Evolutionary conservation across 1,140 invertebrate species (phyloP).

Genomic region (Pentalonia nigronervosa): DNA sequence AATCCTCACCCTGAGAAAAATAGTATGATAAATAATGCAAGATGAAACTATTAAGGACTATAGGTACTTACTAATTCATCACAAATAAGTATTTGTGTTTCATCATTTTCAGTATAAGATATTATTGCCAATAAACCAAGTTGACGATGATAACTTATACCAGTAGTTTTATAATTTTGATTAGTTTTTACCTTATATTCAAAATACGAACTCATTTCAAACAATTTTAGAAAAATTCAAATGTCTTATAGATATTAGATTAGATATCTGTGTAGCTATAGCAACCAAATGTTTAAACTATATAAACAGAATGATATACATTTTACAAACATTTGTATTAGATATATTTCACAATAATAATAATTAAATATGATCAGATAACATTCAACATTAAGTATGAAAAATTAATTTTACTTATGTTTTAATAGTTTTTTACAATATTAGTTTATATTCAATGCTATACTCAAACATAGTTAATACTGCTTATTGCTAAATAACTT

Average conservation of each 20-base stretch:
- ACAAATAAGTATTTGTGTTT: slow-evolving; percentile 86
- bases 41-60: background rate
- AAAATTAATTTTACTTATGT: background rate
- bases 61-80: slow-evolving; percentile 76
- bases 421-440: background rate
- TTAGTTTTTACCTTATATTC: slow-evolving; percentile 61
- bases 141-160: slow-evolving; percentile 62
- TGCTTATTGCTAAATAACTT: background rate
- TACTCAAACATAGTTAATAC: background rate
- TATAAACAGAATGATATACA: background rate
- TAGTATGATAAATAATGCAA: background rate
- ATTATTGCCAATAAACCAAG: slow-evolving; percentile 75
- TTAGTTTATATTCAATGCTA: background rate
- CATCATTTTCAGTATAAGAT: slow-evolving; percentile 84
- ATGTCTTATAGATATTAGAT: background rate
- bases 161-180: slow-evolving; percentile 51
- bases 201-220: slow-evolving; percentile 62
- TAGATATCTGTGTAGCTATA: background rate
- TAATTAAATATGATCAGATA: background rate
- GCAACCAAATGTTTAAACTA: background rate
- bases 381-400: background rate
- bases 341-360: background rate
- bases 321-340: background rate
- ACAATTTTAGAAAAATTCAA: background rate
- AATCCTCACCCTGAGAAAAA: slow-evolving; percentile 27